Evolutionary conservation across 2,888 invertebrate genomes (phyloP), one percentile per base, ranked within the genome.

Genomic region (Oscheius onirici): DNA sequence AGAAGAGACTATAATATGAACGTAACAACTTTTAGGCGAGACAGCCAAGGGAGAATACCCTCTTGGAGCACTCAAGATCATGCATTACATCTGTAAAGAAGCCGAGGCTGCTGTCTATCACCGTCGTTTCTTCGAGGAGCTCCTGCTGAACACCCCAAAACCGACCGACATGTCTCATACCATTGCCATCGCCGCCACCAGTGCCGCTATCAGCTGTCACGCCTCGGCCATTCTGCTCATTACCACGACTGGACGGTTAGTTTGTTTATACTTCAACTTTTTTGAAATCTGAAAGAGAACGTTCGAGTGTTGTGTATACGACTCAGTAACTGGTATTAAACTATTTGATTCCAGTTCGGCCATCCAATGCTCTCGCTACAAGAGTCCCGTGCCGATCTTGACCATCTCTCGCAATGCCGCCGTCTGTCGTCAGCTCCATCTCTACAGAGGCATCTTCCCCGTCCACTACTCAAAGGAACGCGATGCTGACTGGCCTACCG

Each of bases 11-110:
- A n/a, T n/a, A n/a, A 34, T 34, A 3, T 34, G 34, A 34, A 34
- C 34, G 5, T 6, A 34, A 34, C 8, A 8, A 34, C 3, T 34
- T 34, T 34, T 34, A 34, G 34, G 97, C 17, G 97, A 99, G 89
- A 97, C 97, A 0, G 97, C 97, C 73, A 99, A 99, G 91, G 97
- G 97, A 63, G 93, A 93, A 83, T 97, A 95, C 88, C 96, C 97
- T 0, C 88, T 95, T 77, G 95, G 95, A 88, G 93, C 95, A 81
- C 94, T 91, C 43, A 88, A 88, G 79, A 90, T 90, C 73, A 90
- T 90, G 90, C 90, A 90, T 77, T 87, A 88, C 79, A 87, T 86
- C 68, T 86, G 86, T 82, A 81, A 76, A 66, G 97, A 99, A 90
- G 97, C 97, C 0, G 97, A 99, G 88, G 94, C 95, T 2, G 96